phyloP scores from a whole-genome alignment of 2,113 vertebrate genomes.

The Chlorodrepanis virens region DNA sequence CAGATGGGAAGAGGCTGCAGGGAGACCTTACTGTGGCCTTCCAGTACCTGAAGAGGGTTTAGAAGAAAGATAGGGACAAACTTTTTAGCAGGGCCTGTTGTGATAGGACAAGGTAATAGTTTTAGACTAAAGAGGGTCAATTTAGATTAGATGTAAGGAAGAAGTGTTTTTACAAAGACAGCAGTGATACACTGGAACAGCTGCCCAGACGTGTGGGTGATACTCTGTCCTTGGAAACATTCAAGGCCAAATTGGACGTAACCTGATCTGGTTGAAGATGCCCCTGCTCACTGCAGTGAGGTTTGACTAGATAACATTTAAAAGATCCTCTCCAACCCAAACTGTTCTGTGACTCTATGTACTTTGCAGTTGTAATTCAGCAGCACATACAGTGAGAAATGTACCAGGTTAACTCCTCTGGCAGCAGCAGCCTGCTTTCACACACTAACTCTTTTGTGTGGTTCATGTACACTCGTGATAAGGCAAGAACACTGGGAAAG shows the following conservation, averaged over 20 bases:
- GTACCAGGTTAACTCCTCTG: neutral
- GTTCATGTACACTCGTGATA: neutral
- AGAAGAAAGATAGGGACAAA: neutral
- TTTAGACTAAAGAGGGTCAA: neutral
- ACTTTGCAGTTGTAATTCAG: neutral
- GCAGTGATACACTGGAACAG: neutral
- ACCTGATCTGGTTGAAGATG: neutral
- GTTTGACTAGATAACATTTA: neutral
- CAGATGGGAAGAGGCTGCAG: neutral
- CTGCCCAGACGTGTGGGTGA: neutral
- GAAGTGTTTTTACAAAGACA: neutral
- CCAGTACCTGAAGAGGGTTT: neutral
- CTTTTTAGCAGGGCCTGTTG: neutral
- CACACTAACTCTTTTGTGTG: neutral
- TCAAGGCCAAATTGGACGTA: neutral
- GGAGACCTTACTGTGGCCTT: neutral
- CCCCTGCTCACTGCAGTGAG: neutral
- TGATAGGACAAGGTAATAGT: neutral
- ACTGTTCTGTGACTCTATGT: neutral
- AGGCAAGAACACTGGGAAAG: neutral
- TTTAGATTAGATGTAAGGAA: neutral
- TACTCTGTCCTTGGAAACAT: neutral
- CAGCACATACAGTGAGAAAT: neutral
- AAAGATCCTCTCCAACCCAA: neutral
- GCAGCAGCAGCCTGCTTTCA: neutral